Evolutionary conservation across 2,888 invertebrate species (phyloP), one percentile per base, ranked within the genome.

Genomic region (Antheraea assamensis): DNA sequence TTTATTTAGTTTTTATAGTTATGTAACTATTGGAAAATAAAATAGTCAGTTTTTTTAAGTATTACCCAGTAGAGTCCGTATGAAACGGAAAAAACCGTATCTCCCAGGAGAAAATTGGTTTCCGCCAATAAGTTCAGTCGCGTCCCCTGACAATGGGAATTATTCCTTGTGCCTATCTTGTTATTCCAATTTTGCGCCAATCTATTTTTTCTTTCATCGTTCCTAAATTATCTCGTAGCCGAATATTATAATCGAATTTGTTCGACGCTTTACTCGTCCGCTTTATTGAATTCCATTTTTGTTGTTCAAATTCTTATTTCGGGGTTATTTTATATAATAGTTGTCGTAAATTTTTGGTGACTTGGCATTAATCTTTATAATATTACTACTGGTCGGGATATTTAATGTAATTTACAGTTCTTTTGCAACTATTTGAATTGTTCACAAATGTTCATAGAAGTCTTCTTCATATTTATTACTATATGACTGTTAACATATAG

Each of bases 141-240:
- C 86, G 84, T 89, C 90, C 88, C 90, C 83, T 82, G 91, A 90
- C 91, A 90, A 89, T 91, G 84, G 83, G 88, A 90, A 91, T 91
- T 91, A 90, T 90, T 87, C 87, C 85, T 83, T 85, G 79, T 88
- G 85, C 87, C 89, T 86, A 89, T 90, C 89, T 87, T 90, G 90
- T 90, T 90, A 88, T 90, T 88, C 87, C 90, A 89, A 90, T 89
- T 90, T 88, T 83, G 83, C 81, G 82, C 86, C 85, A 90, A 89
- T 90, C 89, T 87, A 85, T 86, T 88, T 85, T 84, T 80, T 76
- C 74, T 76, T 76, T 73, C 74, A 78, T 77, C 71, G 76, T 61
- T 79, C 77, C 74, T 79, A 79, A 84, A 84, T 84, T 82, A 84
- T 84, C 79, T 80, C 80, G 77, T 76, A 78, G 76, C 78, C 80